Evolutionary conservation across 2,113 vertebrate species (phyloP).

Genomic region (Oreotrochilus melanogaster): DNA sequence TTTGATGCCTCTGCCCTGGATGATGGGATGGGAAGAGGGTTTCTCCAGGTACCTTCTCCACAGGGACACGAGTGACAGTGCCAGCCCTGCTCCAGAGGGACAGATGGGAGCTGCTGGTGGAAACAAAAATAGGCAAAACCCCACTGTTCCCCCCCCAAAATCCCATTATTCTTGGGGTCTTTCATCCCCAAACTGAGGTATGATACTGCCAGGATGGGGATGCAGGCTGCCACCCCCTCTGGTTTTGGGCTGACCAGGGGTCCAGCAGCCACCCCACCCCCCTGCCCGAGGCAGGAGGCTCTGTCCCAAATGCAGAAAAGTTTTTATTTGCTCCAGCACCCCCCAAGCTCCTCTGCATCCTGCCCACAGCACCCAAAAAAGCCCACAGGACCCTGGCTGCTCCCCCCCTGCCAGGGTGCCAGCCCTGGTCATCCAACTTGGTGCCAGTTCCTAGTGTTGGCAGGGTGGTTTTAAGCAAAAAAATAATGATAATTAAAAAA

Average conservation of each 20-base stretch:
- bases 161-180: accelerated
- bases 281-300: background rate
- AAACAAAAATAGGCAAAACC: background rate
- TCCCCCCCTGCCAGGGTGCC: background rate
- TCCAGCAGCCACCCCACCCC: background rate
- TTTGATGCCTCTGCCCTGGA: background rate
- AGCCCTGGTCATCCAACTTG: background rate
- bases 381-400: background rate
- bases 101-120: background rate
- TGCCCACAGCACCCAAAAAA: background rate
- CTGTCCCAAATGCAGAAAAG: background rate
- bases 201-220: background rate
- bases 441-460: background rate
- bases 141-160: accelerated
- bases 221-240: accelerated
- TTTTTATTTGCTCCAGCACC: background rate
- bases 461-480: background rate
- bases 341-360: background rate
- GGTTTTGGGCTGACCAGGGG: accelerated
- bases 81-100: background rate
- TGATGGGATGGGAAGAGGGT: background rate
- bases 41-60: background rate
- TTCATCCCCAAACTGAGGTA: background rate
- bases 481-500: background rate
- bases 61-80: background rate